Evolutionary conservation across 2,888 invertebrate species (phyloP).

Genomic region (Cryptosula pallasiana): DNA sequence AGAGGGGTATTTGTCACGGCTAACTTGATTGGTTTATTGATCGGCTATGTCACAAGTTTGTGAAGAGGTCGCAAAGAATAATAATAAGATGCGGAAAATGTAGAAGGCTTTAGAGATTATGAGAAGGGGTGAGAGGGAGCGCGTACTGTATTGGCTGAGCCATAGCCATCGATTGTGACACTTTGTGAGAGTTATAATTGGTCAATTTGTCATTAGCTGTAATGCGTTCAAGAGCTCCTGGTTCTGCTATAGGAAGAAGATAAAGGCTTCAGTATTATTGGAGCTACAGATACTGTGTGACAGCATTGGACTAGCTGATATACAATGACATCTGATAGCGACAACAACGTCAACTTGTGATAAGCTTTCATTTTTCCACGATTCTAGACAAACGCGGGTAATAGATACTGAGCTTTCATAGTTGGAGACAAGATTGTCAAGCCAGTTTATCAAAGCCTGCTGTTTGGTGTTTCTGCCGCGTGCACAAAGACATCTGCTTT

Average conservation of each 20-base stretch:
- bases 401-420: background rate
- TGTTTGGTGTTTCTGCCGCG: background rate
- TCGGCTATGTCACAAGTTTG: slow-evolving; percentile 3
- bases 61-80: slow-evolving; percentile 7
- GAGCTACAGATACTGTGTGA: background rate
- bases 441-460: slow-evolving; percentile 19
- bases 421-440: background rate
- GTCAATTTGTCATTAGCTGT: slow-evolving; percentile 21
- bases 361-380: background rate
- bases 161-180: background rate
- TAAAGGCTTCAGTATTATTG: background rate
- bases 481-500: slow-evolving; percentile 24
- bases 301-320: background rate
- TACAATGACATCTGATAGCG: background rate
- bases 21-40: slow-evolving; percentile 19
- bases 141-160: background rate
- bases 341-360: background rate
- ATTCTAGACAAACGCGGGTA: background rate
- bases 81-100: background rate
- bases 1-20: slow-evolving; percentile 14
- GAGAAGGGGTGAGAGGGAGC: background rate
- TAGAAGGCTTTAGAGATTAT: background rate
- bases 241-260: background rate
- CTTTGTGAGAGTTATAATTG: background rate
- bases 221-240: background rate